Base-by-base conservation (phyloP, 2,797 vertebrate genomes). In the Chromobotia macracanthus region DNA sequence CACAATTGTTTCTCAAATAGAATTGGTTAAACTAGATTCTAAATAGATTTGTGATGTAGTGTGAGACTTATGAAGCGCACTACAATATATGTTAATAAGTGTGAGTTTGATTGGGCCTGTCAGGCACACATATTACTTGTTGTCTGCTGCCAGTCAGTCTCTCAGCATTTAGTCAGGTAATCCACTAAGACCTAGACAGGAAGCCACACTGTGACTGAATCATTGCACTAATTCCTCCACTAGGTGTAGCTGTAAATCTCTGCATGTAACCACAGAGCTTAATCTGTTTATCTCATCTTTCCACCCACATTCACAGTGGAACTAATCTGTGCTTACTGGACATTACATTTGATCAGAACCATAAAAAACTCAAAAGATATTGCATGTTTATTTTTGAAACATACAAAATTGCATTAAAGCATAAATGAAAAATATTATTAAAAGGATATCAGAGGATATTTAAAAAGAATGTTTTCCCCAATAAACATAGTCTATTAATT, bases 41-140 rank as follows among this genome's bases (percentile, higher is more conserved):
- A 28, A 28, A 28, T 28, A 28, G 28, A 28, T 28, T 28, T 28
- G 28, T 28, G 28, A 28, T 28, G 28, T 4, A 28, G 4, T 28
- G 28, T 28, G 4, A 4, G 28, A 28, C 28, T 4, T 28, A 28
- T 28, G 28, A 4, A 28, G 28, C 28, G 2, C 28, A 28, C 28
- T 28, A 28, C 28, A 28, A 4, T 28, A 28, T 28, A 28, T 72
- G 74, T 50, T 67, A 74, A 51, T 56, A n/a, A 66, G 51, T 15
- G 58, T 53, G 60, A 75, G 71, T 80, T 81, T 79, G 66, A 60
- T 25, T 28, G 55, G 28, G 25, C 6, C 50, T 73, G 56, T 77
- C 38, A 41, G 38, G 77, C 83, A 55, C 51, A 18, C 55, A 23
- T 5, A 66, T 77, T 77, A 77, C 25, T 35, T 56, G 38, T 68